Percentiles rank a stretch among this genome's conserved stretches.
Conservation (phyloP, 2,888 invertebrate species). For the Macaria liturata region DNA sequence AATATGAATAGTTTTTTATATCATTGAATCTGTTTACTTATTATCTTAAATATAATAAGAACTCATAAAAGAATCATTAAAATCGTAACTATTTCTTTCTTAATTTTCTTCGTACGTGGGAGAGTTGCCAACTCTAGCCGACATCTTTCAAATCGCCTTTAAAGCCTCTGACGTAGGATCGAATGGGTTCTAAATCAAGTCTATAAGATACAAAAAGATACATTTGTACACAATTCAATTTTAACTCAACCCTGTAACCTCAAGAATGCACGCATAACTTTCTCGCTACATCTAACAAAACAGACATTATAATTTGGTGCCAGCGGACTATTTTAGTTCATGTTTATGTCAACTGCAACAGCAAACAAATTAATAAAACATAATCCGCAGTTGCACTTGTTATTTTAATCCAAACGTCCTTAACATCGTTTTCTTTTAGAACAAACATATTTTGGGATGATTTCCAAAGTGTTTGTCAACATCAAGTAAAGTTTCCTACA, state of each 20-base stretch:
- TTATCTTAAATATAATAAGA: too few relatives aligned
- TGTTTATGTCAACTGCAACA: slow-evolving; percentile 21
- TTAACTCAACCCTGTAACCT: slow-evolving; percentile 1
- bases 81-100: too few relatives aligned
- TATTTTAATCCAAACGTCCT: slow-evolving; percentile 25
- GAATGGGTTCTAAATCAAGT: too few relatives aligned
- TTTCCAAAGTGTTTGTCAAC: slow-evolving; percentile 12
- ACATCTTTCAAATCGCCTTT: too few relatives aligned
- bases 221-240: too few relatives aligned
- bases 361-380: slow-evolving; percentile 21
- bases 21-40: too few relatives aligned
- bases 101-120: too few relatives aligned
- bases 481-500: not conserved
- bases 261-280: slow-evolving; percentile 3
- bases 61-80: too few relatives aligned
- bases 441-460: slow-evolving; percentile 11
- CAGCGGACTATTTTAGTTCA: slow-evolving; percentile 28
- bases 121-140: too few relatives aligned
- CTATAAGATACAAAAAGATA: too few relatives aligned
- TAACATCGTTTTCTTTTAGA: slow-evolving; percentile 17
- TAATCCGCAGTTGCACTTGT: slow-evolving; percentile 18
- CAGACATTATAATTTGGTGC: slow-evolving; percentile 27
- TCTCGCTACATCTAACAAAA: slow-evolving; percentile 6
- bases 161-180: too few relatives aligned
- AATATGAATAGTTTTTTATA: too few relatives aligned